Conservation (phyloP, 1,140 invertebrate species). For the Caenorhabditis remanei region DNA sequence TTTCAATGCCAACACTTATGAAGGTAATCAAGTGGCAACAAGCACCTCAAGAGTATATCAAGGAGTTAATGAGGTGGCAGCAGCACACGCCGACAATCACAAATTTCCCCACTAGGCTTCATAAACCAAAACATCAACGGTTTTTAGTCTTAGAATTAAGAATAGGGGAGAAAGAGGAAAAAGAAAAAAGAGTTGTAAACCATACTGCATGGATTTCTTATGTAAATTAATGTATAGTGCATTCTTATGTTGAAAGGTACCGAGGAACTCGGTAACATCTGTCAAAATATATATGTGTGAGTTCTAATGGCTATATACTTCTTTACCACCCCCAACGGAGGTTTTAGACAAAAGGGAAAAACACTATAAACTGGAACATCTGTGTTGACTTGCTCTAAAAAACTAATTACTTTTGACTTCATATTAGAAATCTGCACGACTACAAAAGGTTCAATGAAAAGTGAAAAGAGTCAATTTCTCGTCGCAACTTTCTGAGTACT, state of each 20-base stretch:
- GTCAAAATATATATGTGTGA: background rate
- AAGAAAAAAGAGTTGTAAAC: background rate
- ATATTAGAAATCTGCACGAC: background rate
- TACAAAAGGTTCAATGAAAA: background rate
- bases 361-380: background rate
- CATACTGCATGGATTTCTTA: background rate
- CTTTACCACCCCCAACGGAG: too few species aligned
- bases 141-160: background rate
- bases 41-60: conserved; percentile 55
- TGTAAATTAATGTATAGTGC: background rate
- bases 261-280: background rate
- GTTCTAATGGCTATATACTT: too few species aligned
- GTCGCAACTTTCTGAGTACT: background rate
- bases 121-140: background rate
- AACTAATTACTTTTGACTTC: background rate
- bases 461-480: background rate
- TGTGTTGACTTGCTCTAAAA: background rate
- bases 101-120: background rate
- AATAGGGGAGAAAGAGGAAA: background rate
- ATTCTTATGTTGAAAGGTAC: background rate
- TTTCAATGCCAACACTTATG: conserved; percentile 31
- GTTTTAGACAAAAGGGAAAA: background rate
- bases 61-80: conserved; percentile 48
- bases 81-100: conserved; percentile 38
- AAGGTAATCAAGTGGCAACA: conserved; percentile 54